phyloP scores from a whole-genome alignment of 35 echinoderm and acorn worm species.

The Ophiothrix spiculata region DNA sequence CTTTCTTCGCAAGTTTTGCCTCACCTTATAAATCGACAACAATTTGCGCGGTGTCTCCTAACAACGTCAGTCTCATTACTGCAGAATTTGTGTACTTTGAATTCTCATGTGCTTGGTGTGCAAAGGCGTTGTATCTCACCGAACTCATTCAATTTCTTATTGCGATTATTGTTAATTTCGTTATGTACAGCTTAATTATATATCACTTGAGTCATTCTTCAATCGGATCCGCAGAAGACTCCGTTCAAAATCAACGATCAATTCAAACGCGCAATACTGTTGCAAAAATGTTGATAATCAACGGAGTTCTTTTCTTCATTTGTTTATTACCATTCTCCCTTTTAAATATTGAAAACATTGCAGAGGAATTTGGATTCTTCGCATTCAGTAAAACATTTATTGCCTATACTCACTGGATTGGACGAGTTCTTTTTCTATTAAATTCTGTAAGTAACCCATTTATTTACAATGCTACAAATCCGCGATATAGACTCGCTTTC shows the following conservation, averaged over 20 bases:
- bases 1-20: not conserved
- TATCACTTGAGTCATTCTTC: not conserved
- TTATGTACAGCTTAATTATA: not conserved
- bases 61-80: not conserved
- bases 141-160: not conserved
- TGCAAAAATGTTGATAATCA: slow-evolving; percentile 52
- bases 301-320: slow-evolving; percentile 46
- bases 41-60: not conserved
- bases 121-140: not conserved
- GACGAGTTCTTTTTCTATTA: slow-evolving; percentile 25
- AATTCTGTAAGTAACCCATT: slow-evolving; percentile 64
- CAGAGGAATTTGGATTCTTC: not conserved
- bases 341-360: not conserved
- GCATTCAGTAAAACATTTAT: not conserved
- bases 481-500: slow-evolving; percentile 43
- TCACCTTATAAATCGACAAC: not conserved
- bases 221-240: not conserved
- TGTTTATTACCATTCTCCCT: slow-evolving; percentile 33
- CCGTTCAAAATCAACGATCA: not conserved
- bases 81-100: not conserved
- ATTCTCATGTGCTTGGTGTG: not conserved
- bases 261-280: slow-evolving; percentile 25
- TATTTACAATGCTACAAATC: slow-evolving; percentile 57
- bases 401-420: not conserved
- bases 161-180: not conserved